Evolutionary conservation across 2,797 vertebrate species (phyloP), one percentile per base, ranked within the genome.

Genomic region (Kryptopterus vitreolus): DNA sequence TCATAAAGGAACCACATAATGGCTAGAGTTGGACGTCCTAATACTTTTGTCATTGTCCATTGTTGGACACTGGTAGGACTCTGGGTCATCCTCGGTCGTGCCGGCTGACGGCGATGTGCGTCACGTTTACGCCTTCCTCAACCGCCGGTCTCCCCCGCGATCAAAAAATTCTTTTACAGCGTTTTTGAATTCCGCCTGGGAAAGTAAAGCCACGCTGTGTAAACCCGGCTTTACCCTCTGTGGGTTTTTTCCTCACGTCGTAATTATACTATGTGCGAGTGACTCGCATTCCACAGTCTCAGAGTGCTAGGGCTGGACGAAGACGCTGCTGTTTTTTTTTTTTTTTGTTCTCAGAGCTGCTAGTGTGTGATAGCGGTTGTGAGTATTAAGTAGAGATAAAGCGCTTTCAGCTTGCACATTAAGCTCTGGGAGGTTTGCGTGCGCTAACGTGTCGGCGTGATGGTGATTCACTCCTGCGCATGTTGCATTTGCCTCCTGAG

Each of bases 201-300:
- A 52, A 53, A 50, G 18, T 71, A 33, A 71, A 72, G 3, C 70
- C 31, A 31, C 15, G 31, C 20, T n/a, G 31, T 35, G 52, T 57
- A 33, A 31, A 20, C 16, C 22, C n/a, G 33, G 59, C 59, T 62
- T 62, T 18, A 62, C 58, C 26, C 26, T 66, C 20, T n/a, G 20
- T 9, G 22, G 9, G 12, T 29, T 31, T 61, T 9, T 59, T 26
- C 15, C 13, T 58, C 8, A 22, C 22, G 1, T 33, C 11, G 20
- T 84, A 75, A 83, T 74, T 83, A 26, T 13, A 81, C 7, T 38
- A 29, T 5, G 38, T 50, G 76, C 35, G 65, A 43, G 9, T 29
- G 68, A 15, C 71, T 62, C 26, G 5, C 58, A 2, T 46, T 78
- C 16, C 4, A 57, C 33, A 59, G 20, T 53, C 53, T 55, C 4